Conservation (phyloP, 2,888 invertebrate species). For the Thysanoteuthis rhombus region DNA sequence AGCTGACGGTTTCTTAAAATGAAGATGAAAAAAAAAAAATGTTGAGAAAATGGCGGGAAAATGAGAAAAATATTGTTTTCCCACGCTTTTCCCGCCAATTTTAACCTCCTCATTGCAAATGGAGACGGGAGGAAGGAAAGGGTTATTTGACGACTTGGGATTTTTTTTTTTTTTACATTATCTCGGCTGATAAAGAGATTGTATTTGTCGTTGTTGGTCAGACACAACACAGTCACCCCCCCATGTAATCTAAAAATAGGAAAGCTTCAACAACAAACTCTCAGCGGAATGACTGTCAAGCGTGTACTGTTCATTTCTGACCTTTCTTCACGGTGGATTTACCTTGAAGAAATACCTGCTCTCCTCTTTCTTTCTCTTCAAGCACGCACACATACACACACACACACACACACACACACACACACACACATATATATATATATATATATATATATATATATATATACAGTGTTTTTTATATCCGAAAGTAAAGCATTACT, state of each 20-base stretch:
- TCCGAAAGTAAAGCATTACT: too few species aligned
- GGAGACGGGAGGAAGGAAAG: not conserved
- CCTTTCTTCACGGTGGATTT: not conserved
- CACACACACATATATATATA: too few species aligned
- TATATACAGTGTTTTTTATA: too few species aligned
- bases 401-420: too few species aligned
- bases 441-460: too few species aligned
- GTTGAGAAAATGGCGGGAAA: not conserved
- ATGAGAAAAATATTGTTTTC: not conserved
- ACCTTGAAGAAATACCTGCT: not conserved
- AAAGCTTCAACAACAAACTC: not conserved
- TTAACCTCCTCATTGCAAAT: not conserved
- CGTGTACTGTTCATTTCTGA: not conserved
- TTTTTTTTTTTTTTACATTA: not conserved
- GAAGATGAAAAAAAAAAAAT: too few species aligned
- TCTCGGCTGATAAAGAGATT: not conserved
- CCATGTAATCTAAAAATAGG: not conserved
- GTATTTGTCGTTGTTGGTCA: not conserved
- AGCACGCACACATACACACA: too few species aligned
- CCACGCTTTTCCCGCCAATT: not conserved
- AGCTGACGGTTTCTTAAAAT: too few species aligned
- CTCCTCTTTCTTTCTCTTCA: not conserved
- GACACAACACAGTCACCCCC: too few species aligned
- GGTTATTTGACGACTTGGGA: not conserved
- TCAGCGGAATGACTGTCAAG: not conserved